Base-by-base conservation (phyloP, 2,888 invertebrate species). In the Drosophila acutilabella region DNA sequence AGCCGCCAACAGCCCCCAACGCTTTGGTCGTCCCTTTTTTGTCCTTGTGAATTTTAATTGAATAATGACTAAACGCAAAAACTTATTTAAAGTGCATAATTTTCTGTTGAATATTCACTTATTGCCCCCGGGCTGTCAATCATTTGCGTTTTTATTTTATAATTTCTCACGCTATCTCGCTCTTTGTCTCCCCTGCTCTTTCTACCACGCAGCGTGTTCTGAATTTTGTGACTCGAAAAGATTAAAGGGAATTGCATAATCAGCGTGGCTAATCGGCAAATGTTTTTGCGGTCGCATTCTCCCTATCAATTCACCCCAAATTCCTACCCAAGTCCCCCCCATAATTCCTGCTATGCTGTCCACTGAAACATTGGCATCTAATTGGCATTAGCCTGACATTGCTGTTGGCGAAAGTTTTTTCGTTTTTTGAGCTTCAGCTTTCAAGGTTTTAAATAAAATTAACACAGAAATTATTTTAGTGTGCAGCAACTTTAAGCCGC, bases 391-490 rank as follows among this genome's bases (percentile, higher is more conserved):
- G 79, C 38, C 59, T 48, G 68, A 64, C 57, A 59, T 56, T 38
- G 71, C 62, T 30, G 62, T n/a, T 7, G 68, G 47, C 59, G 16
- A 71, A 85, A 80, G 59, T 76, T 83, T 77, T 72, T 20, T 20
- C 20, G 20, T 20, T 20, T 20, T 72, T 52, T 42, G 36, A 48
- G 44, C 14, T 53, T 54, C 57, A 47, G 64, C 56, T 66, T 72
- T 81, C 50, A 51, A 47, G 66, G 48, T 67, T 76, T 71, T 70
- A 82, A 83, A 80, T 80, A 74, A 80, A 83, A 83, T 82, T 62
- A 88, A 88, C 82, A 83, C 74, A 64, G 74, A 83, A 85, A 74
- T 82, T 85, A 88, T 83, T 83, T 83, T 80, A 80, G 88, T 75
- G 77, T 64, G 74, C 33, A 64, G 48, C 70, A 74, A 74, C 72